Conservation (phyloP, 2,113 vertebrate species). For the Lepidothrix coronata region DNA sequence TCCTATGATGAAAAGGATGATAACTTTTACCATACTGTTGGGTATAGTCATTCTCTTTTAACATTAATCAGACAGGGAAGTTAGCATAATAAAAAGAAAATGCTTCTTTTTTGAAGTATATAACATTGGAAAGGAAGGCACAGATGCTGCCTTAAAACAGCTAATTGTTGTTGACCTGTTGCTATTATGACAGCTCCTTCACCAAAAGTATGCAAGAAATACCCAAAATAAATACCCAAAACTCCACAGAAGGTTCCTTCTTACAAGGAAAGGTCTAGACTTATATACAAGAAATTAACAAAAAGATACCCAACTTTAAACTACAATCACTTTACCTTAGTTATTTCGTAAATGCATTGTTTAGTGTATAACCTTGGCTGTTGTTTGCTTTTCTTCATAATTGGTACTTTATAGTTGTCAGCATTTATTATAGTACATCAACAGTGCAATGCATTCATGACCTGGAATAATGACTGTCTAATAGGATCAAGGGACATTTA, state of each 20-base stretch:
- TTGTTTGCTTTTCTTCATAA: conserved; percentile 5
- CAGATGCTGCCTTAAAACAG: background rate
- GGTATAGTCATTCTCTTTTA: background rate
- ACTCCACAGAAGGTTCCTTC: background rate
- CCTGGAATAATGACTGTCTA: conserved; percentile 59
- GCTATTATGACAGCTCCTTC: background rate
- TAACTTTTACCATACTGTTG: background rate
- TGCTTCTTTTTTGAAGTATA: background rate
- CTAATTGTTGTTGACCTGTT: background rate
- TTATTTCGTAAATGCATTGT: background rate
- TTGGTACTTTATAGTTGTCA: conserved; percentile 51
- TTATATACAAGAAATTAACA: background rate
- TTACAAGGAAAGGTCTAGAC: background rate
- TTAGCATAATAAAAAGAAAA: background rate
- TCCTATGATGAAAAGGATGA: background rate
- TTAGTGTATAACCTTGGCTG: background rate
- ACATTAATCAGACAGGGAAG: background rate
- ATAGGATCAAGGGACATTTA: conserved; percentile 65
- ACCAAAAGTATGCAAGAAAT: background rate
- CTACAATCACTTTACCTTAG: background rate
- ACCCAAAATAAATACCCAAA: background rate
- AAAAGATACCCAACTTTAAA: background rate
- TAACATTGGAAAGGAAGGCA: background rate
- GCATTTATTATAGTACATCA: conserved; percentile 57
- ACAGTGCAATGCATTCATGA: conserved; percentile 26